Conservation (phyloP, 1,140 invertebrate species). For the Oppia nitens region DNA sequence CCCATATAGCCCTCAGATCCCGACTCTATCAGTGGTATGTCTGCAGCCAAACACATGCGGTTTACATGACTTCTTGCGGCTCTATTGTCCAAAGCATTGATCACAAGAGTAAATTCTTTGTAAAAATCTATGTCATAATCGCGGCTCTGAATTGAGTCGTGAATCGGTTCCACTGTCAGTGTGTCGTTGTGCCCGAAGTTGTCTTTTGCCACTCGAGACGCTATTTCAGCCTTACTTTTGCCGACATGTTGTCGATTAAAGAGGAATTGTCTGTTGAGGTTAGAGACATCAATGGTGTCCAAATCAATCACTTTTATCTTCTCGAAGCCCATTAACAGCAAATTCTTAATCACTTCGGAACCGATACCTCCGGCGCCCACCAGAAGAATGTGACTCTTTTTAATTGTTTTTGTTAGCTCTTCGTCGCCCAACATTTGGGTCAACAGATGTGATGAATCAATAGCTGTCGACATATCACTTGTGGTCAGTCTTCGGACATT, state of each 20-base stretch:
- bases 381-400: slow-evolving; percentile 44
- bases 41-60: slow-evolving; percentile 88
- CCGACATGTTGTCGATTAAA: slow-evolving; percentile 96
- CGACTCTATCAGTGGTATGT: slow-evolving; percentile 85
- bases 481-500: too few species aligned
- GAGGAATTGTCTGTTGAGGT: slow-evolving; percentile 93
- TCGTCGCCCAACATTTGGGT: slow-evolving; percentile 1
- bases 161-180: slow-evolving; percentile 12
- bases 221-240: slow-evolving; percentile 69
- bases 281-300: slow-evolving; percentile 99
- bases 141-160: slow-evolving; percentile 36
- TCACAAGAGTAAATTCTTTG: slow-evolving; percentile 73
- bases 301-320: slow-evolving; percentile 95
- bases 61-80: slow-evolving; percentile 96
- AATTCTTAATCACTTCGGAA: slow-evolving; percentile 94
- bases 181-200: slow-evolving; percentile 3
- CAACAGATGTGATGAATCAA: background rate
- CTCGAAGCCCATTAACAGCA: slow-evolving; percentile 81
- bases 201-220: slow-evolving; percentile 27
- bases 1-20: slow-evolving; percentile 93
- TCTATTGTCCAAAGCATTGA: slow-evolving; percentile 95
- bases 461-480: too few species aligned
- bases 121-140: slow-evolving; percentile 84
- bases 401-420: slow-evolving; percentile 3
- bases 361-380: slow-evolving; percentile 98